Base-by-base conservation (phyloP, 2,797 vertebrate genomes). In the Prunella strophiata region DNA sequence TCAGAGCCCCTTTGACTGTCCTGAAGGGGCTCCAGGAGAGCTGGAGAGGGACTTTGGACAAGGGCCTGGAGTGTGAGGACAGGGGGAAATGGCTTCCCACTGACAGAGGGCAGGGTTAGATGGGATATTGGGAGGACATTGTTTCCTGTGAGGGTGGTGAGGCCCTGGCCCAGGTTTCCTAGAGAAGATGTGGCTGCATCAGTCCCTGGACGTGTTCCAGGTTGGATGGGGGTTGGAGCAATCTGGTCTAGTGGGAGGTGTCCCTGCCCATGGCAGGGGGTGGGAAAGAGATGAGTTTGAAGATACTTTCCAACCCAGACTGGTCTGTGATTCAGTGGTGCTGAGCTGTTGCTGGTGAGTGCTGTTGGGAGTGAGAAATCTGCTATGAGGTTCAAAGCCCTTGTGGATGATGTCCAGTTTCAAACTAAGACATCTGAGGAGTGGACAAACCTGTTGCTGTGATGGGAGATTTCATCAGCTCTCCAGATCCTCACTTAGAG, bases 321-420 rank as follows among this genome's bases (percentile, higher is more conserved):
- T 16, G 8, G 16, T 57, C n/a, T 38, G 4, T 85, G 79, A 52
- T 70, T 81, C 54, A 59, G 1, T 58, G 62, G 10, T 63, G 52
- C 36, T 5, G 14, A 32, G 50, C 9, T 77, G 30, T 36, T 61
- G 40, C 25, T 57, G 47, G 15, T n/a, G 45, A 61, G 32, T 47
- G 58, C 23, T 84, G 17, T 23, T 75, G 43, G 47, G 61, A 13
- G 20, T 29, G 27, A 59, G 78, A 80, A 57, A 16, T 67, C n/a
- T 65, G 34, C 14, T 40, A 4, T 11, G 68, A 58, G 14, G 29
- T 58, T 78, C 58, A 48, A 10, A 88, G 40, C 19, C 4, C 16
- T 74, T 0, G 2, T 40, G 36, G 19, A 26, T 45, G 55, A 68
- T 8, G 6, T 47, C 32, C 0, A 0, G 10, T 51, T 52, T 83